Percentiles rank a stretch among this genome's conserved stretches.
phyloP scores from a whole-genome alignment of 1,140 invertebrate species.

The Lanistes nyassanus region DNA sequence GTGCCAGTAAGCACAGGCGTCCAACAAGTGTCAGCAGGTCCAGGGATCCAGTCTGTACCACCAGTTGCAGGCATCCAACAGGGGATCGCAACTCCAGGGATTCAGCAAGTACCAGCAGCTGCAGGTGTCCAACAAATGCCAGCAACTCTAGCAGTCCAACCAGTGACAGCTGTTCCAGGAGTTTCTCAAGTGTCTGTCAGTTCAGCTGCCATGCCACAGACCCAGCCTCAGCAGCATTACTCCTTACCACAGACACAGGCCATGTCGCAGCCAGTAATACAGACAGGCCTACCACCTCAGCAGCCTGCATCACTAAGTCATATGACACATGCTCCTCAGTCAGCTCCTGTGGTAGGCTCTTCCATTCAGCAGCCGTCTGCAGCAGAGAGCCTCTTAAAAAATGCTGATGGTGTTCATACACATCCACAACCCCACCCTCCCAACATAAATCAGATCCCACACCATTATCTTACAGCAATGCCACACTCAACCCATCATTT shows the following conservation, averaged over 20 bases:
- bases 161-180: too few species aligned
- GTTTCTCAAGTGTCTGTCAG: conserved; percentile 1
- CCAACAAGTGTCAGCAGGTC: too few species aligned
- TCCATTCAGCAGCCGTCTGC: conserved; percentile 13
- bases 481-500: conserved; percentile 24
- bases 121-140: too few species aligned
- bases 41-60: too few species aligned
- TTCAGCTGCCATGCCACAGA: too few species aligned
- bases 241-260: too few species aligned
- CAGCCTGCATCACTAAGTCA: conserved; percentile 5
- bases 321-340: not conserved
- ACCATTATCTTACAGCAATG: conserved; percentile 30
- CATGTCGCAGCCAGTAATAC: conserved; percentile 4
- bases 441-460: conserved; percentile 24
- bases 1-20: too few species aligned
- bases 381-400: conserved; percentile 20
- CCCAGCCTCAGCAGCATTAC: too few species aligned
- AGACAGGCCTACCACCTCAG: conserved; percentile 23
- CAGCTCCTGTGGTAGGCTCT: conserved; percentile 22
- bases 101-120: too few species aligned
- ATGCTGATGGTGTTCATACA: not conserved
- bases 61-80: too few species aligned
- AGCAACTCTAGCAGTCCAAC: too few species aligned
- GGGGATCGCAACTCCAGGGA: too few species aligned
- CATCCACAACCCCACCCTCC: conserved; percentile 24